phyloP scores from a whole-genome alignment of 2,888 invertebrate species.

The Spicauda simplicius region DNA sequence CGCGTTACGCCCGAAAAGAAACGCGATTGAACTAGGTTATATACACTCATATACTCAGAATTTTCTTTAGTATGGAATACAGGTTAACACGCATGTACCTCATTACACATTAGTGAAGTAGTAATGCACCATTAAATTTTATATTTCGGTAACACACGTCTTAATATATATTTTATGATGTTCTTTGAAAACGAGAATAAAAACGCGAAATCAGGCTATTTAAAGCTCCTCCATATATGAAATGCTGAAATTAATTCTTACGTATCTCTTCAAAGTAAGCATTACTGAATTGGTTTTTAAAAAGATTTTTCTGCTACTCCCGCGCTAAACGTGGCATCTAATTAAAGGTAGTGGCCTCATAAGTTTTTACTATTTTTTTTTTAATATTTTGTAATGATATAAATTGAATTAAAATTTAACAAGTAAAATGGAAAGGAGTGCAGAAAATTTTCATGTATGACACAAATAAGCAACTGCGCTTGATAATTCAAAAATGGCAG shows the following conservation, averaged over 20 bases:
- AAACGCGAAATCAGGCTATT: not conserved
- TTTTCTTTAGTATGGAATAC: too few relatives aligned
- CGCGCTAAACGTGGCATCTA: conserved; percentile 13
- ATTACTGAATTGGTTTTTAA: conserved; percentile 26
- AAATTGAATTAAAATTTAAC: too few relatives aligned
- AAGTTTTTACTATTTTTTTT: not conserved
- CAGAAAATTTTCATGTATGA: too few relatives aligned
- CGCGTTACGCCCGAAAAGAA: conserved; percentile 22
- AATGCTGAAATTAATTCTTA: conserved; percentile 18
- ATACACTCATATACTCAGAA: not conserved
- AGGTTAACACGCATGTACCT: not conserved
- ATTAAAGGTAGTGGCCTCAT: conserved; percentile 11
- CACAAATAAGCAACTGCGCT: too few relatives aligned
- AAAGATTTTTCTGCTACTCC: conserved; percentile 17
- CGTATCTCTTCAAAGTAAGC: conserved; percentile 15
- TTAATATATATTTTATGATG: not conserved
- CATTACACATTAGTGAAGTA: not conserved
- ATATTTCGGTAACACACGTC: not conserved
- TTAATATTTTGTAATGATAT: too few relatives aligned
- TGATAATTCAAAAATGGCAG: too few relatives aligned
- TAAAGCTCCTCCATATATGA: conserved; percentile 6
- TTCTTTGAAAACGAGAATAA: not conserved
- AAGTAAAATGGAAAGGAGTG: too few relatives aligned
- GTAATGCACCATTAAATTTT: too few relatives aligned
- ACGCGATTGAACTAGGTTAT: conserved; percentile 7